Conservation (phyloP, 2,113 vertebrate genomes). For the Empidonax alnorum region DNA sequence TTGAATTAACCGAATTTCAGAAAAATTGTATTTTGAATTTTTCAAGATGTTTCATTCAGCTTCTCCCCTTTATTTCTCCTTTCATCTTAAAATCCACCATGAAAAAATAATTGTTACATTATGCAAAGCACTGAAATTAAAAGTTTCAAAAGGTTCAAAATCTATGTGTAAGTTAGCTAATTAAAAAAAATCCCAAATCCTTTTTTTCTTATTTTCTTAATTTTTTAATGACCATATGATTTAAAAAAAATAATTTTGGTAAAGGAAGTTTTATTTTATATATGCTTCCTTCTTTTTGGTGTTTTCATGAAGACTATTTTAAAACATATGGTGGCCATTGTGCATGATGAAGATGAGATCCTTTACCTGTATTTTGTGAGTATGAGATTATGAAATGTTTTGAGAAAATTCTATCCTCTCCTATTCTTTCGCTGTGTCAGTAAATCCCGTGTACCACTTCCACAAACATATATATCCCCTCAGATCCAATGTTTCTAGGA, state of each 20-base stretch:
- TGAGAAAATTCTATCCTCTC: not conserved
- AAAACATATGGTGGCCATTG: not conserved
- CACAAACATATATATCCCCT: not conserved
- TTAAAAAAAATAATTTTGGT: not conserved
- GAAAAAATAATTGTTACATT: not conserved
- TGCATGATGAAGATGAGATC: not conserved
- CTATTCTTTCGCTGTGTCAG: not conserved
- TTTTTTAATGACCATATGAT: not conserved
- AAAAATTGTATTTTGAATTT: not conserved
- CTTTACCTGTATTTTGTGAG: not conserved
- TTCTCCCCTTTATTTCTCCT: not conserved
- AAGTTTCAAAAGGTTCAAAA: slow-evolving; percentile 12
- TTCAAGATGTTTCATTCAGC: not conserved
- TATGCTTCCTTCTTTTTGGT: not conserved
- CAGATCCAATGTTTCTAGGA: not conserved
- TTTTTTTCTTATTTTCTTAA: not conserved
- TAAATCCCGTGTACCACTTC: not conserved
- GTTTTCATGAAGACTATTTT: not conserved
- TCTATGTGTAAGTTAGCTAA: not conserved
- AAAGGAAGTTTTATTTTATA: not conserved
- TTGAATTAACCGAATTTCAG: not conserved
- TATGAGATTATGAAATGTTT: not conserved
- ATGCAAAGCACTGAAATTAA: not conserved
- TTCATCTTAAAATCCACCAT: not conserved
- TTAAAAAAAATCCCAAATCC: not conserved